Conservation (phyloP, 2,113 vertebrate genomes). For the Melanocharis versteri region DNA sequence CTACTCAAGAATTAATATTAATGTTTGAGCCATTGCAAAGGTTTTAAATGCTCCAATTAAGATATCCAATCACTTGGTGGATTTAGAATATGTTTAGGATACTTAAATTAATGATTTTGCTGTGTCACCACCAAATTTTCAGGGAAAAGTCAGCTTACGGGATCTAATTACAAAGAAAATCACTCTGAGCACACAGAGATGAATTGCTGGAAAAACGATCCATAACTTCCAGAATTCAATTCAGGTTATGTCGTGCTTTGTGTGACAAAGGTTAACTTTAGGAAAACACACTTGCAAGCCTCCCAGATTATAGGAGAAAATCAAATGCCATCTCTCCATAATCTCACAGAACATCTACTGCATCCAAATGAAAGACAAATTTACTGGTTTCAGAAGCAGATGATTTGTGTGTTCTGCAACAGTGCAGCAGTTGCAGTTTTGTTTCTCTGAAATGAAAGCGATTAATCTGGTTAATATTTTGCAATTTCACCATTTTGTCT, state of each 20-base stretch:
- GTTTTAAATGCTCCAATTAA: constrained; percentile 4
- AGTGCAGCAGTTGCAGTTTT: background rate
- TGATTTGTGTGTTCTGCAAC: background rate
- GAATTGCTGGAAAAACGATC: constrained; percentile 16
- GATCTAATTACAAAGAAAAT: constrained; percentile 26
- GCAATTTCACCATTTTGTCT: background rate
- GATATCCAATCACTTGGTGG: background rate
- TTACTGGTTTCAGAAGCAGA: background rate
- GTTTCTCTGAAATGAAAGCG: background rate
- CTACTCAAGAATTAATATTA: constrained; percentile 4
- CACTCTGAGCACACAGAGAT: background rate
- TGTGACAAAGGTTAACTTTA: constrained; percentile 5
- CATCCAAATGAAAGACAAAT: background rate
- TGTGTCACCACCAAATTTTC: background rate
- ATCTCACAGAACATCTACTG: background rate
- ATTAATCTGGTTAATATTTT: background rate
- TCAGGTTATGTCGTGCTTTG: background rate
- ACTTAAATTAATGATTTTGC: constrained; percentile 18
- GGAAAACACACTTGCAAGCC: background rate
- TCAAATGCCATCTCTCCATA: background rate
- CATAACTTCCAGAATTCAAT: constrained; percentile 33
- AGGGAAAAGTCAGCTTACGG: background rate
- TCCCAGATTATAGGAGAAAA: background rate
- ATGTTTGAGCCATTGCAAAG: constrained; percentile 13
- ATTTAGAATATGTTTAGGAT: background rate